Percentiles rank a stretch among this genome's conserved stretches.
These are phyloP conservation scores for Lycaon pictus DNA, from an alignment of 2,113 vertebrate species.

Conservation along the genomic window DNA sequence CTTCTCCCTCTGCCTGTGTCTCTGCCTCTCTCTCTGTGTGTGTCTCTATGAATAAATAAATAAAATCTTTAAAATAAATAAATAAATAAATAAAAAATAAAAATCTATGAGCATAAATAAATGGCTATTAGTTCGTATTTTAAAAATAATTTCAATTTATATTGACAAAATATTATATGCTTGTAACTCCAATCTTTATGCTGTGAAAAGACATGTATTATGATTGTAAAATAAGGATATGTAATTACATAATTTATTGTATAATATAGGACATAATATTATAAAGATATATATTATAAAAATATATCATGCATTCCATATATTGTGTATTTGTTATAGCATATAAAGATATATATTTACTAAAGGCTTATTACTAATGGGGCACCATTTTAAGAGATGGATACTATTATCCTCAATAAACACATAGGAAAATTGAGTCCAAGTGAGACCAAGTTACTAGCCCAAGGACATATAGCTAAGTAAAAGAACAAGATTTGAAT, in stretches of 20 bases:
- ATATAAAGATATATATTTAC: background rate
- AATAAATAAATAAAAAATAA: too few species aligned
- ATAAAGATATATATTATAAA: background rate
- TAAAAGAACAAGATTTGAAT: background rate
- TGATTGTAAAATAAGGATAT: background rate
- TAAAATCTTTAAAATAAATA: too few species aligned
- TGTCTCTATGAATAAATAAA: too few species aligned
- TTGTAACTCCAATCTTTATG: background rate
- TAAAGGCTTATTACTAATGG: background rate
- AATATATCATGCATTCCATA: background rate
- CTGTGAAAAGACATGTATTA: background rate
- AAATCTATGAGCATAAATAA: background rate
- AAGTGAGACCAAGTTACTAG: background rate
- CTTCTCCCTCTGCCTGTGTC: too few species aligned
- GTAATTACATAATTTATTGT: background rate
- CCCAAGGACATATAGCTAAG: background rate
- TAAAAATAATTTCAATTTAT: conserved; percentile 32
- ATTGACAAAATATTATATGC: background rate
- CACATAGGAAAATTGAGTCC: background rate
- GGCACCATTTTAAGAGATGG: background rate
- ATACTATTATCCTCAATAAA: background rate
- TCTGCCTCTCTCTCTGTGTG: too few species aligned
- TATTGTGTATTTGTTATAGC: background rate
- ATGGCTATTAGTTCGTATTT: background rate
- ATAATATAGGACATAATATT: background rate